Evolutionary conservation across 2,888 invertebrate species (phyloP).

Genomic region (Phaonia tiefii): DNA sequence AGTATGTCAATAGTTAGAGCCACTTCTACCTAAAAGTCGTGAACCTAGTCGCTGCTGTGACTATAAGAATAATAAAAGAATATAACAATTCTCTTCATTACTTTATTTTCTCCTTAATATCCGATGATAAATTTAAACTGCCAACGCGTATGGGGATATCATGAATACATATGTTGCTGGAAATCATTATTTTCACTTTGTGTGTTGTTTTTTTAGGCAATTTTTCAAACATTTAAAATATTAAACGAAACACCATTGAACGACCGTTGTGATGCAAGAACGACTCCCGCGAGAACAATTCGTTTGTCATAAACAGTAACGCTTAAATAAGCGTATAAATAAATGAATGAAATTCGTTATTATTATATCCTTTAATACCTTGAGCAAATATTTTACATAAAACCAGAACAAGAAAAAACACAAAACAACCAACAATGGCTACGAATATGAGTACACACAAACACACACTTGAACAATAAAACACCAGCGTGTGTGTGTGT

Average conservation of each 20-base stretch:
- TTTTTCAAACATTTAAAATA: conserved; percentile 12
- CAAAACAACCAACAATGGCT: conserved; percentile 9
- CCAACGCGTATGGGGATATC: too few relatives aligned
- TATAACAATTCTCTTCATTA: too few relatives aligned
- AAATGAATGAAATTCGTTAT: conserved; percentile 31
- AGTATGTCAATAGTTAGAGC: too few relatives aligned
- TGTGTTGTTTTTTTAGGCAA: background rate
- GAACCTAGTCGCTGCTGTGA: too few relatives aligned
- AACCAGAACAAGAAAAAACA: conserved; percentile 10
- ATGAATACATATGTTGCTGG: too few relatives aligned
- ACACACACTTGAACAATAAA: conserved; percentile 9
- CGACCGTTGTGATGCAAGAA: background rate
- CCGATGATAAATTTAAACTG: too few relatives aligned
- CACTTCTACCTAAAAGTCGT: too few relatives aligned
- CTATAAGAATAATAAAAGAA: too few relatives aligned
- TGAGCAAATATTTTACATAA: conserved; percentile 50
- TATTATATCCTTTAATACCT: conserved; percentile 44
- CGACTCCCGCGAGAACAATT: conserved; percentile 50
- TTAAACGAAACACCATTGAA: background rate
- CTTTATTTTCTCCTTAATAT: too few relatives aligned
- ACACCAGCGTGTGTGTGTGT: background rate
- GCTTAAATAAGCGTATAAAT: conserved; percentile 44
- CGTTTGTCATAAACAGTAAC: conserved; percentile 49
- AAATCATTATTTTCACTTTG: conserved; percentile 18
- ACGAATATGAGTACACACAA: conserved; percentile 7